phyloP scores from a whole-genome alignment of 2,888 invertebrate species.

The Calliopum simillimum region DNA sequence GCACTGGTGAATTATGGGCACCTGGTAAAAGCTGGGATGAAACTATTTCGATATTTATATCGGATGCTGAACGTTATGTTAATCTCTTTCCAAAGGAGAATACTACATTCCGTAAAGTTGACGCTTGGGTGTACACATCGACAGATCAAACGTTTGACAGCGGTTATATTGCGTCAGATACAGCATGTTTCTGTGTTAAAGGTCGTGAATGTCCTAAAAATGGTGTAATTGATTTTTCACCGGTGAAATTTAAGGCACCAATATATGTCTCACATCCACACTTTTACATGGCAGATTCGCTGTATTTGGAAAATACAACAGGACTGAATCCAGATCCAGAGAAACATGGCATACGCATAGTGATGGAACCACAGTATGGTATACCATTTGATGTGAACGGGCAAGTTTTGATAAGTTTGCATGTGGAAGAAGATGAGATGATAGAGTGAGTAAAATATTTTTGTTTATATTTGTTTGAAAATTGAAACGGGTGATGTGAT shows the following conservation, averaged over 20 bases:
- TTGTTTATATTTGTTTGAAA: neutral
- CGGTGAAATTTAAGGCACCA: constrained; percentile 81
- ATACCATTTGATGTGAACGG: constrained; percentile 79
- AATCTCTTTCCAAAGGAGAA: constrained; percentile 54
- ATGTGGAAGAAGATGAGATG: constrained; percentile 68
- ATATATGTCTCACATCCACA: constrained; percentile 84
- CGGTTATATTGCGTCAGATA: constrained; percentile 70
- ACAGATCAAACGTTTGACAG: constrained; percentile 79
- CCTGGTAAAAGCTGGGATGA: constrained; percentile 70
- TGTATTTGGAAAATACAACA: constrained; percentile 72
- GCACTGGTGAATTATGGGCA: constrained; percentile 84
- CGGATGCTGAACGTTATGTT: constrained; percentile 82
- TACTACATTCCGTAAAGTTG: constrained; percentile 51
- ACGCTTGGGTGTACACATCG: constrained; percentile 67
- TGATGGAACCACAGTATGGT: constrained; percentile 81
- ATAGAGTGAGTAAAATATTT: constrained; percentile 69
- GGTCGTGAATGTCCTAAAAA: constrained; percentile 64
- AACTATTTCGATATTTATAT: constrained; percentile 75
- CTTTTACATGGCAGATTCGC: constrained; percentile 78
- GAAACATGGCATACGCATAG: constrained; percentile 74
- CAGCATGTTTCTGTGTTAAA: constrained; percentile 77
- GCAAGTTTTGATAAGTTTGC: constrained; percentile 79
- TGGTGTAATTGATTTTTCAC: constrained; percentile 78
- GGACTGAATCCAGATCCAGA: constrained; percentile 76
- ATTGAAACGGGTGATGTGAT: no score